Conservation (phyloP, 2,888 invertebrate species). For the Drymonia ruficornis region DNA sequence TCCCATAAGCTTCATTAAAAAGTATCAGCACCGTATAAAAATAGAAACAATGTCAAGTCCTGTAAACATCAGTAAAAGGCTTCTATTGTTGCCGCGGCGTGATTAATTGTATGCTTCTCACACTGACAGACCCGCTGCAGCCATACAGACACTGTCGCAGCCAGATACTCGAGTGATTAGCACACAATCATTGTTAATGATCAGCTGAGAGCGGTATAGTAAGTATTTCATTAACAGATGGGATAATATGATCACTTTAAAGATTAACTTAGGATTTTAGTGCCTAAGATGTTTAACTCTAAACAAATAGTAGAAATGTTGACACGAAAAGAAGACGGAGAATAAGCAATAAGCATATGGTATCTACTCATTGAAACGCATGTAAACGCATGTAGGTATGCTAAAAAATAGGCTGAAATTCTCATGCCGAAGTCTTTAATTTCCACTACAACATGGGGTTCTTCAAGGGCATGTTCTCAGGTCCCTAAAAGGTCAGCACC, state of each 20-base stretch:
- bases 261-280: not conserved
- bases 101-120: conserved; percentile 52
- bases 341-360: too few species aligned
- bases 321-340: too few species aligned
- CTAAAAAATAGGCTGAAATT: too few species aligned
- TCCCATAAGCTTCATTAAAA: conserved; percentile 12
- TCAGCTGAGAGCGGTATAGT: not conserved
- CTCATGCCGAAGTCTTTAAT: too few species aligned
- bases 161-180: conserved; percentile 35
- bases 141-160: conserved; percentile 23
- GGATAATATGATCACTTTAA: not conserved
- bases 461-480: too few species aligned
- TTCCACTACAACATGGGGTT: too few species aligned
- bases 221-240: not conserved
- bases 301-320: too few species aligned
- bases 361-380: too few species aligned
- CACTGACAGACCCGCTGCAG: conserved; percentile 37
- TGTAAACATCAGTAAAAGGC: conserved; percentile 43
- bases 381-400: too few species aligned
- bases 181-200: conserved; percentile 7
- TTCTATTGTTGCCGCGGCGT: conserved; percentile 42
- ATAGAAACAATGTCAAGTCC: conserved; percentile 31
- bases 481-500: too few species aligned
- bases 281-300: too few species aligned
- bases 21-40: conserved; percentile 26